Conservation (phyloP, 2,797 vertebrate species). For the Enteromius radiatus region DNA sequence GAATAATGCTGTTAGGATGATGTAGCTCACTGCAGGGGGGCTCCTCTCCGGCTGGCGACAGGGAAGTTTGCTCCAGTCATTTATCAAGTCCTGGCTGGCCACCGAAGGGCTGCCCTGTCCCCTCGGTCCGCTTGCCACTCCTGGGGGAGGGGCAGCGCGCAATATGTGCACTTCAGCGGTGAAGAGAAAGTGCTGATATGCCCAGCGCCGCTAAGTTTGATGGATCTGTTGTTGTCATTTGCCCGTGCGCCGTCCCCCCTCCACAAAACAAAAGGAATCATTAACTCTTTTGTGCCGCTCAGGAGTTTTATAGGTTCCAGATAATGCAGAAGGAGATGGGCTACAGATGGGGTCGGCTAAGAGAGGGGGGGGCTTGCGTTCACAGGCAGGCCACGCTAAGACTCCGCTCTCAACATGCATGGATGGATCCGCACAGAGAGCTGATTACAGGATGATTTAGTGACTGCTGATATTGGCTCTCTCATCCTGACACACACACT, state of each 20-base stretch:
- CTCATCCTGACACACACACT: conserved; percentile 21
- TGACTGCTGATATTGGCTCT: conserved; percentile 64
- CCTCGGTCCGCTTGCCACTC: conserved; percentile 73
- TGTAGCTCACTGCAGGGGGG: conserved; percentile 75
- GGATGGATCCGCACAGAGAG: conserved; percentile 67
- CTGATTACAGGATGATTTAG: conserved; percentile 79
- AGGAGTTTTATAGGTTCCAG: conserved; percentile 81
- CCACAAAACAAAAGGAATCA: conserved; percentile 79
- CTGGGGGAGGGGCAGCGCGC: conserved; percentile 66
- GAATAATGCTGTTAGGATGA: conserved; percentile 85
- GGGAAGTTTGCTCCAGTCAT: conserved; percentile 83
- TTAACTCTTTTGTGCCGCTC: conserved; percentile 84
- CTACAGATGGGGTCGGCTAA: conserved; percentile 80
- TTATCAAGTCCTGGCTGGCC: conserved; percentile 86
- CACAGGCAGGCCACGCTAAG: conserved; percentile 67
- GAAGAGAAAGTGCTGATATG: conserved; percentile 81
- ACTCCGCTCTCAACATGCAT: conserved; percentile 68
- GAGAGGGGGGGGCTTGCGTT: conserved; percentile 56
- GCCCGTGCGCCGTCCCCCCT: conserved; percentile 66
- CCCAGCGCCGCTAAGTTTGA: conserved; percentile 82
- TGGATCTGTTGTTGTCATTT: conserved; percentile 84
- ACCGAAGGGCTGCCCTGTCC: conserved; percentile 70
- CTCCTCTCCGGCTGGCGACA: conserved; percentile 73
- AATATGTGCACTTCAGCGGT: conserved; percentile 74
- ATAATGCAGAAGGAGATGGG: conserved; percentile 79